phyloP scores from a whole-genome alignment of 2,888 invertebrate genomes.

The Megaustenia siamemsis region DNA sequence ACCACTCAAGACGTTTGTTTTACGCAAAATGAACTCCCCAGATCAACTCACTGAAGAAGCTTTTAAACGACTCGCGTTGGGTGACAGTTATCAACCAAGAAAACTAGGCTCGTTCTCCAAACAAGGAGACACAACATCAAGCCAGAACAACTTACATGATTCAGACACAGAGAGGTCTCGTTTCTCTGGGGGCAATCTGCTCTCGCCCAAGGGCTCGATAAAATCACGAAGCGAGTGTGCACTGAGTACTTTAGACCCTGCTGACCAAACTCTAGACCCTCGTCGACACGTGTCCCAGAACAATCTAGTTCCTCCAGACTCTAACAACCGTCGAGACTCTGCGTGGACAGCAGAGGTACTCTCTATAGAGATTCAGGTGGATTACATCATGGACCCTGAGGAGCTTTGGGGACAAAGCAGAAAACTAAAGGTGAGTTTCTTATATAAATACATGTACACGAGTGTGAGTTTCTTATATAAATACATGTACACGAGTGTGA shows the following conservation, averaged over 20 bases:
- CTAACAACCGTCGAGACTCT: constrained; percentile 44
- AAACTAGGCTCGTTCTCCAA: not conserved
- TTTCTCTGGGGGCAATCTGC: not conserved
- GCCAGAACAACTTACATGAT: not conserved
- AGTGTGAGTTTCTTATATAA: too few relatives aligned
- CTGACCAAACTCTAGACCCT: constrained; percentile 3
- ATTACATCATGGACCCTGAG: constrained; percentile 49
- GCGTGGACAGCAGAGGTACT: constrained; percentile 53
- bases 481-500: too few relatives aligned
- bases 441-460: too few relatives aligned
- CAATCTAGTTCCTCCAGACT: constrained; percentile 18
- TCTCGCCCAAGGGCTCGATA: constrained; percentile 1
- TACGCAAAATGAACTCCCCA: constrained; percentile 24
- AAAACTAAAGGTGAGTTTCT: not conserved
- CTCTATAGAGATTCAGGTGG: constrained; percentile 52
- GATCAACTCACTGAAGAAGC: not conserved
- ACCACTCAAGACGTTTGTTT: constrained; percentile 8
- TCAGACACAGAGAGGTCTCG: not conserved
- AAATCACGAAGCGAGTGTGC: constrained; percentile 33
- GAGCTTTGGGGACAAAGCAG: constrained; percentile 44
- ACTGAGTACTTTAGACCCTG: not conserved
- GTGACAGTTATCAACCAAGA: not conserved
- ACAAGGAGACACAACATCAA: not conserved
- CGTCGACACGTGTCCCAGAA: constrained; percentile 28
- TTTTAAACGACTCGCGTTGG: too few relatives aligned